These are phyloP conservation scores for Mythimna loreyi DNA, from an alignment of 2,888 invertebrate genomes.

Conservation along the genomic window DNA sequence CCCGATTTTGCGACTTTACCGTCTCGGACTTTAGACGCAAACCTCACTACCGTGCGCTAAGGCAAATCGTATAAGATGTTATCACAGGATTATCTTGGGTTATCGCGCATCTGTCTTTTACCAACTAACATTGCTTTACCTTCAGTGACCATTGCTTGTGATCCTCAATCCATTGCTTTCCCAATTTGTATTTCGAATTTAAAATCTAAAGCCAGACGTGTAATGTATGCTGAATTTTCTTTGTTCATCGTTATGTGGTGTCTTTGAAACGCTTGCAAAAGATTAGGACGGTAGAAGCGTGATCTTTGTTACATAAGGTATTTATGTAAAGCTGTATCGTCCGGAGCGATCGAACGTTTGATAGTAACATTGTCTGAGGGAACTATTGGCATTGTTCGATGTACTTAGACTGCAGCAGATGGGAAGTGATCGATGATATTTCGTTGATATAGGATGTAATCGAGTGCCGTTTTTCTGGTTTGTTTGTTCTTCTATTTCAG, in stretches of 20 bases:
- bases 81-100: slow-evolving; percentile 86
- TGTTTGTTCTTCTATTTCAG: slow-evolving; percentile 1
- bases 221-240: slow-evolving; percentile 54
- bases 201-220: slow-evolving; percentile 19
- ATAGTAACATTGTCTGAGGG: slow-evolving; percentile 66
- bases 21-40: slow-evolving; percentile 50
- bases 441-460: slow-evolving; percentile 27
- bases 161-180: slow-evolving; percentile 61
- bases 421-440: slow-evolving; percentile 47
- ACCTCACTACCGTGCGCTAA: slow-evolving; percentile 73
- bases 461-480: slow-evolving; percentile 2
- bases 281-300: slow-evolving; percentile 74
- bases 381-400: slow-evolving; percentile 66
- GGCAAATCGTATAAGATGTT: slow-evolving; percentile 85
- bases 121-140: slow-evolving; percentile 61
- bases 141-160: slow-evolving; percentile 24
- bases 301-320: slow-evolving; percentile 83
- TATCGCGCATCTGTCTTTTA: slow-evolving; percentile 81
- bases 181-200: neutral
- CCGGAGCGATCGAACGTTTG: slow-evolving; percentile 70
- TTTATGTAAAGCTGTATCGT: slow-evolving; percentile 82
- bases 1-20: slow-evolving; percentile 23
- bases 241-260: neutral
- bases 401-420: slow-evolving; percentile 55
- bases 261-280: slow-evolving; percentile 39